Conservation (phyloP, 2,888 invertebrate genomes). For the Acutogordius australiensis region DNA sequence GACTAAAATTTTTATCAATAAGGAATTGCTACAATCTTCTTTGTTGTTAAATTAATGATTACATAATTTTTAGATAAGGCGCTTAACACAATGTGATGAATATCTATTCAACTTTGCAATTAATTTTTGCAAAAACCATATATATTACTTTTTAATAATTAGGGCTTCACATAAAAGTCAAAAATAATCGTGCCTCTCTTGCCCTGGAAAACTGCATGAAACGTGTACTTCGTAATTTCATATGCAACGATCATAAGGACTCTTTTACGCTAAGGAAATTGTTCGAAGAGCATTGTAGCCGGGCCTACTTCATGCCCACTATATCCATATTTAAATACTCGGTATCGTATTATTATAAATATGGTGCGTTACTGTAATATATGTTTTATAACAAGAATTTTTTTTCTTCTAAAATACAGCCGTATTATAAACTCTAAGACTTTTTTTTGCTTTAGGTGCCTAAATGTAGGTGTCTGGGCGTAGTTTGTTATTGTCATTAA, state of each 20-base stretch:
- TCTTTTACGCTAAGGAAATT: neutral
- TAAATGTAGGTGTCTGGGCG: no score
- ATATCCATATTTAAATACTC: neutral
- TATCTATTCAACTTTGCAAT: no score
- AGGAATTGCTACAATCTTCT: no score
- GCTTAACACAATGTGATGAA: no score
- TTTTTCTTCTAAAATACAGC: no score
- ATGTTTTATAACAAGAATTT: neutral
- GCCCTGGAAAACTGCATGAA: slow-evolving; percentile 6
- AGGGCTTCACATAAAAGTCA: slow-evolving; percentile 10
- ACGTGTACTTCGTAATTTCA: neutral
- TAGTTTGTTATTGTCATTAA: no score
- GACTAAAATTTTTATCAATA: no score
- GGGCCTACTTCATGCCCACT: neutral
- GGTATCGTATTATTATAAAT: neutral
- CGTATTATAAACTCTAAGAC: no score
- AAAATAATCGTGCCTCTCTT: neutral
- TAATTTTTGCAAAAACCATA: no score
- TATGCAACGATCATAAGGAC: neutral
- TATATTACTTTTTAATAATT: neutral
- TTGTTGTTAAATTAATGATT: no score
- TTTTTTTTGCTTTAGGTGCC: no score
- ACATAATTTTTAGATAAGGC: no score
- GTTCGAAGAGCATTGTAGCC: neutral
- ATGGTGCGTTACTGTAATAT: neutral